Evolutionary conservation across 2,888 invertebrate species (phyloP), one percentile per base, ranked within the genome.

Genomic region (Drosophila trichaetosa): DNA sequence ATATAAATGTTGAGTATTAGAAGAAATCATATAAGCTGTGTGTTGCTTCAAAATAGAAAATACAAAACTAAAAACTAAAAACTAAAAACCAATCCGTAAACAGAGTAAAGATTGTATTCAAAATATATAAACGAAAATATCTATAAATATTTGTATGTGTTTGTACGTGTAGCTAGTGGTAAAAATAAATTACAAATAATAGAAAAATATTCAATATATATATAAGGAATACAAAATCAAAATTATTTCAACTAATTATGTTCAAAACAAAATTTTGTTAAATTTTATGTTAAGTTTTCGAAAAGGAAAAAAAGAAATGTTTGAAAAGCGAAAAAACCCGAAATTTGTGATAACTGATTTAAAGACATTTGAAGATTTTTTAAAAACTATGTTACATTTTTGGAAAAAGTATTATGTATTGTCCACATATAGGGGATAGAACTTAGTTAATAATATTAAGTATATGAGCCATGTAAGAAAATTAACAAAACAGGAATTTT

Each of bases 291-390:
- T 71, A 13, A 38, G 42, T 57, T 69, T 27, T 13, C 54, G 48
- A 51, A 60, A 59, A 11, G 1, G 11, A 54, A 31, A 48, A 63
- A 54, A 65, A 38, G 52, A 65, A 29, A 8, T 18, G 52, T 54
- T 65, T 52, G 8, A 27, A 52, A 64, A 64, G 61, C 54, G 59
- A 38, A 73, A 73, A 69, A 70, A 61, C 56, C 68, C 77, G 67
- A 75, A 63, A 80, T 83, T 81, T 91, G 91, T 91, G 91, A 91
- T 91, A 91, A 79, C 78, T 90, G 66, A 79, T 90, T 90, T 80
- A 58, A 76, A 71, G 54, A 65, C 65, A 77, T 72, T 73, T 46
- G 52, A 63, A 57, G 36, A 76, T 73, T 76, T 81, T 87, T 83
- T 82, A 79, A 73, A 82, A 83, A 56, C 65, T 64, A 53, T 74